Evolutionary conservation across 1,140 invertebrate species (phyloP), one percentile per base, ranked within the genome.

Genomic region (Bombus waltoni): DNA sequence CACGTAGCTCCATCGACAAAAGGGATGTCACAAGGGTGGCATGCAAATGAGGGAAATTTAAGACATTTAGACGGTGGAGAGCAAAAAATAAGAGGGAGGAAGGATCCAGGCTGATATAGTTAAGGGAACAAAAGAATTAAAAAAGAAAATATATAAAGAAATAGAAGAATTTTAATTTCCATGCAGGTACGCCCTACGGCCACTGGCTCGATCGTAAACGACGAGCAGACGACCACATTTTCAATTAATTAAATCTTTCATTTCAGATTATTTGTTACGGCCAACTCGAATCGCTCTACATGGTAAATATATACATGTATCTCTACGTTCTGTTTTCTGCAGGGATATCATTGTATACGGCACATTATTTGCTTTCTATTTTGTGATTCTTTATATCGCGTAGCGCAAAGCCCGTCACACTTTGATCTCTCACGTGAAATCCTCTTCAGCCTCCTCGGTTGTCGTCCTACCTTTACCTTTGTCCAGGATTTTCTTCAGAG

Each of bases 401-500:
- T 71, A 92, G 91, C 88, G 91, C 82, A 92, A 92, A 88, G 89
- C 89, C 87, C 88, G 88, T 92, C 88, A 92, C 87, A 90, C 88
- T 91, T 88, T 91, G 89, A 88, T 92, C 86, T 92, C 87, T 93
- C 92, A 92, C 90, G 88, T 93, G 88, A 93, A 73, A 71, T 92
- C 89, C 88, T 92, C 88, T 91, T 91, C 89, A 89, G 89, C 59
- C 44, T 89, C 79, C 89, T 88, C 74, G 87, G 88, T 92, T 91
- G 88, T 66, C 35, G 83, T 89, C 73, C 79, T 80, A 79, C 82
- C 70, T 93, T 94, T 94, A 94, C 93, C 93, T 94, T 93, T 92
- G 77, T 93, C 87, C 80, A 91, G 81, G 79, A 87, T 91, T 72
- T 91, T 95, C 92, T 92, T 95, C 93, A 93, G 90, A 87, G 91